phyloP scores from a whole-genome alignment of 2,888 invertebrate species.

The Diloba caeruleocephala region DNA sequence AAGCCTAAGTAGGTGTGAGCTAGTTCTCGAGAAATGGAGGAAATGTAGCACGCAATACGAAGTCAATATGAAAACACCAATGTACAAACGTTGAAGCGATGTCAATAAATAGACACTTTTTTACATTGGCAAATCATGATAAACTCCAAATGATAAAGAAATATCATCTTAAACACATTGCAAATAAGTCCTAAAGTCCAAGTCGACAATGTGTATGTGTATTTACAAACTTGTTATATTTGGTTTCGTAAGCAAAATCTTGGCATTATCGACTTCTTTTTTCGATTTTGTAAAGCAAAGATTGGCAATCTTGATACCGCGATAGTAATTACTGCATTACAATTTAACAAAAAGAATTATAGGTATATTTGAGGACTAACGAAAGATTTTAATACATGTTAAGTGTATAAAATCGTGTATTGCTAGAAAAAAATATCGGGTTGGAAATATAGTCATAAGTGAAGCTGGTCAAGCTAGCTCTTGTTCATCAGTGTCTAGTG shows the following conservation, averaged over 20 bases:
- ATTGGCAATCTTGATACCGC: conserved; percentile 54
- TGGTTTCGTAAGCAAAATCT: conserved; percentile 56
- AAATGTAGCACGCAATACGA: conserved; percentile 16
- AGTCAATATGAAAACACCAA: not conserved
- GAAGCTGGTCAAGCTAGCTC: no score
- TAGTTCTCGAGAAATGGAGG: conserved; percentile 12
- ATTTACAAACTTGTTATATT: conserved; percentile 35
- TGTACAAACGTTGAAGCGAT: conserved; percentile 12
- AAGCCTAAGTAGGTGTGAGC: conserved; percentile 2
- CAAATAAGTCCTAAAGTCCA: conserved; percentile 19
- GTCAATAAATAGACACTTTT: conserved; percentile 24
- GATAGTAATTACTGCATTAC: conserved; percentile 46
- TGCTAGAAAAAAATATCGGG: not conserved
- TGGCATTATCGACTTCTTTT: conserved; percentile 50
- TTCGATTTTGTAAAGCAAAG: conserved; percentile 50
- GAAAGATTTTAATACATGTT: not conserved
- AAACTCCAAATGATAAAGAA: conserved; percentile 3
- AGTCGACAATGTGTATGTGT: conserved; percentile 1
- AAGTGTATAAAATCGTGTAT: not conserved
- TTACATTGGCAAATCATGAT: conserved; percentile 18
- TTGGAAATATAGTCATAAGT: no score
- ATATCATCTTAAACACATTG: not conserved
- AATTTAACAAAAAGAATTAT: conserved; percentile 21
- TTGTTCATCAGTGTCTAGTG: not conserved
- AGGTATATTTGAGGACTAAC: conserved; percentile 2